These are phyloP conservation scores for crab-eating macaque (Macaca fascicularis) DNA, from an alignment of 2,113 vertebrate genomes.

Conservation along the genomic window DNA sequence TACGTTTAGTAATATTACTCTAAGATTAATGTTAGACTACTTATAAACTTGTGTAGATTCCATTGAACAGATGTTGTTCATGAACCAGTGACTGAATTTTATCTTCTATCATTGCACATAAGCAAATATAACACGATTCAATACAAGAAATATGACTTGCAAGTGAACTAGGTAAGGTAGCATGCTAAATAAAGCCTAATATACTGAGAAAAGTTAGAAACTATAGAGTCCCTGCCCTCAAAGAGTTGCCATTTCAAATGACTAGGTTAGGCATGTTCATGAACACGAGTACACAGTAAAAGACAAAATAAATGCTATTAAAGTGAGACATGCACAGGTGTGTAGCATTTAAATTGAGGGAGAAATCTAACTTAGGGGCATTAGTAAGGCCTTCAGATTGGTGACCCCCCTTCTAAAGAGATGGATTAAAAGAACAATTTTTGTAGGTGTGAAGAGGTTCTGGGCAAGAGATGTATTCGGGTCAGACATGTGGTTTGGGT, in stretches of 20 bases:
- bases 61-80: neutral
- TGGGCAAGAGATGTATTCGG: neutral
- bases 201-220: neutral
- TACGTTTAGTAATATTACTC: neutral
- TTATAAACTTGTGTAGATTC: neutral
- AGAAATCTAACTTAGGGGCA: neutral
- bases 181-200: neutral
- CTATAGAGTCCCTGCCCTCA: neutral
- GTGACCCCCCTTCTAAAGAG: neutral
- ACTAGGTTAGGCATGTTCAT: neutral
- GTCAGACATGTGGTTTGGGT: neutral
- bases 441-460: neutral
- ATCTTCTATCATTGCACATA: neutral
- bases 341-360: neutral
- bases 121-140: neutral
- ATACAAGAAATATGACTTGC: neutral
- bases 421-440: neutral
- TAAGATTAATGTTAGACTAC: neutral
- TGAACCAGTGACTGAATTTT: neutral
- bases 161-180: neutral
- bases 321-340: rapidly evolving
- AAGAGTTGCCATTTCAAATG: neutral
- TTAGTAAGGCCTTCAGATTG: neutral
- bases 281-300: neutral
- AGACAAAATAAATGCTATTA: neutral